Evolutionary conservation across 2,888 invertebrate species (phyloP), one percentile per base, ranked within the genome.

Genomic region (Drosophila sordidula): DNA sequence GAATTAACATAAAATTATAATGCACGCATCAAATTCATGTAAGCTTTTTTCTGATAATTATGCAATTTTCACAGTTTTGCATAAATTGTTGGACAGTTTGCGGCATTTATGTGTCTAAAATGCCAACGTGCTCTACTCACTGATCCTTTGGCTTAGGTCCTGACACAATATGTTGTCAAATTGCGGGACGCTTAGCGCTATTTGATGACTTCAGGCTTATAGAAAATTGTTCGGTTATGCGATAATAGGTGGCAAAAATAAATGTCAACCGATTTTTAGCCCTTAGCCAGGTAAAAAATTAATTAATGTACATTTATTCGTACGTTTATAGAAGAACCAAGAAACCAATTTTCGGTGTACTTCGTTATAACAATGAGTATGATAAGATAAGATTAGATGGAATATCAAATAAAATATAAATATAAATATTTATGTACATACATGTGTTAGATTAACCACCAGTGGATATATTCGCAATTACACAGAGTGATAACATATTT

Each of bases 1-100:
- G 72, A 79, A 83, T 87, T 73, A 74, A 78, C 83, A 85, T 67
- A 70, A 82, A 86, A 82, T 86, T 86, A 88, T 79, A 85, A 87
- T 74, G 66, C 76, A 82, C 49, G 61, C 63, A 44, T 63, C 67
- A 66, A 64, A 70, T 58, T 62, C 67, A 57, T 70, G 80, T 68
- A 56, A 66, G 76, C 61, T 63, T 66, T 62, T 70, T 32, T 29
- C 34, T 57, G 18, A 80, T 80, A 81, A 84, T 69, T 67, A 80
- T 73, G 68, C 72, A 80, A 87, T 81, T 81, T 80, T 75, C 84
- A 66, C 55, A 71, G 61, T 75, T 81, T 75, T 81, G 70, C 69
- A 78, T 80, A 78, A 78, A 82, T 87, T 73, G 57, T 67, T 57
- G 42, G 51, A 75, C 76, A 67, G 74, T 75, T 78, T 68, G 78